phyloP scores from a whole-genome alignment of 2,888 invertebrate species.

The Drosophila tanythrix region DNA sequence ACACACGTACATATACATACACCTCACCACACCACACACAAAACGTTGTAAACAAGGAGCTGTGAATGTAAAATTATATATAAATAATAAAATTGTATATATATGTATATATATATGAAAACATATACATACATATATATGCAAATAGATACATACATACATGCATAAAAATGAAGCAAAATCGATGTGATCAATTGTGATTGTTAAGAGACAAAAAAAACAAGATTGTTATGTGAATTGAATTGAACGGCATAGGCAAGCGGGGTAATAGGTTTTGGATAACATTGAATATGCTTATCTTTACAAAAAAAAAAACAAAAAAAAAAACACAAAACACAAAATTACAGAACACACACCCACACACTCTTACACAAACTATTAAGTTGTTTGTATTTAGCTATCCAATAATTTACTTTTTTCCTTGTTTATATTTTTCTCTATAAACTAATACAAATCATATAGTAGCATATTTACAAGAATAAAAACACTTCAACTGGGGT shows the following conservation, averaged over 20 bases:
- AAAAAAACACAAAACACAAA: conserved; percentile 22
- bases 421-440: conserved; percentile 57
- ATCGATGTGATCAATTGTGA: conserved; percentile 85
- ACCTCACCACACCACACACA: conserved; percentile 50
- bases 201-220: conserved; percentile 71
- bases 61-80: conserved; percentile 84
- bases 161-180: conserved; percentile 62
- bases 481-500: conserved; percentile 47
- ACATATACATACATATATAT: conserved; percentile 58
- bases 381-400: conserved; percentile 46
- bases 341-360: conserved; percentile 25
- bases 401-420: conserved; percentile 45
- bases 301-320: conserved; percentile 42
- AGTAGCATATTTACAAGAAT: conserved; percentile 40
- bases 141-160: conserved; percentile 59
- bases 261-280: conserved; percentile 48
- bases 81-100: conserved; percentile 55
- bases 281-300: conserved; percentile 61
- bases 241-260: conserved; percentile 62
- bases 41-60: conserved; percentile 84
- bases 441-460: conserved; percentile 45
- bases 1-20: conserved; percentile 33
- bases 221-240: conserved; percentile 56
- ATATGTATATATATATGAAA: conserved; percentile 50
- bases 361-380: conserved; percentile 28